These are phyloP conservation scores for Dipodomys spectabilis DNA, from an alignment of 2,113 vertebrate genomes.

Conservation along the genomic window DNA sequence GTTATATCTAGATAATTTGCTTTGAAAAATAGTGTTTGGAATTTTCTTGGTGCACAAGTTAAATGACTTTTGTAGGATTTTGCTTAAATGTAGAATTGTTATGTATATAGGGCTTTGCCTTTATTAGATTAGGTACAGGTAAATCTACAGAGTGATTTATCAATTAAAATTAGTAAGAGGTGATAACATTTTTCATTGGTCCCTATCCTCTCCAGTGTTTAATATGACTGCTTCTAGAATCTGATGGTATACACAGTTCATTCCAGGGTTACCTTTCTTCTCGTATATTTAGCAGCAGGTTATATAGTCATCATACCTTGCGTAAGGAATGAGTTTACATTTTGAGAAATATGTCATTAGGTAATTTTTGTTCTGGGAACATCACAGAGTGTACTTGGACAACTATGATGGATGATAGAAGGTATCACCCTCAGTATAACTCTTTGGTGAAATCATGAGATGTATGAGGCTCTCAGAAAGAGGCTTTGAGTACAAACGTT, in stretches of 20 bases:
- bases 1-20: not conserved
- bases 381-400: not conserved
- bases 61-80: not conserved
- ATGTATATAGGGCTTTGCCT: not conserved
- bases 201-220: not conserved
- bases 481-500: too few relatives aligned
- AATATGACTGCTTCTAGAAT: not conserved
- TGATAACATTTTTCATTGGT: not conserved
- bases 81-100: not conserved
- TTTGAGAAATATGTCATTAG: not conserved
- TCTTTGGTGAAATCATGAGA: not conserved
- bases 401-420: not conserved
- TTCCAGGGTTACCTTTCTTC: slow-evolving; percentile 4
- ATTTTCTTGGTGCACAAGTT: slow-evolving; percentile 12
- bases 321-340: not conserved
- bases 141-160: not conserved
- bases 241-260: not conserved
- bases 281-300: not conserved
- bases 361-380: not conserved
- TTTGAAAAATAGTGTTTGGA: not conserved
- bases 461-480: not conserved
- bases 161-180: not conserved
- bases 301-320: not conserved
- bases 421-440: not conserved
- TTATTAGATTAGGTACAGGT: slow-evolving; percentile 13